These are phyloP conservation scores for Isoperla grammatica DNA, from an alignment of 2,888 invertebrate species.

Conservation along the genomic window DNA sequence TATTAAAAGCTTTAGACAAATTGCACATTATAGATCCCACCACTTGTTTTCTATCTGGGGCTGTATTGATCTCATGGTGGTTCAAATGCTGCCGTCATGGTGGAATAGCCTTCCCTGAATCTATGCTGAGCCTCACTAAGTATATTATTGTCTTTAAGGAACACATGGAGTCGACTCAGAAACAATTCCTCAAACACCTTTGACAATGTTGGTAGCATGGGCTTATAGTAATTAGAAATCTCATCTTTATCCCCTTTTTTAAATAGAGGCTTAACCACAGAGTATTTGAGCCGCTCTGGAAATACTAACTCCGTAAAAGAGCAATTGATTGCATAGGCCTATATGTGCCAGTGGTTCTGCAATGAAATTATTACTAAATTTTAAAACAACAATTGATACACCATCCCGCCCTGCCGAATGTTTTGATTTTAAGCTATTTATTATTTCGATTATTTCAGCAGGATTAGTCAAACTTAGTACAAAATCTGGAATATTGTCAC, in stretches of 20 bases:
- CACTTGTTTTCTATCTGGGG: neutral
- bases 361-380: neutral
- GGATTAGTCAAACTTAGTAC: neutral
- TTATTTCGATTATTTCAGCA: slow-evolving; percentile 1
- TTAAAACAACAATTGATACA: neutral
- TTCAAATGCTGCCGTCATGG: neutral
- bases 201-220: slow-evolving; percentile 1
- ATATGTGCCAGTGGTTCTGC: neutral
- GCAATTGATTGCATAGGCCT: no score
- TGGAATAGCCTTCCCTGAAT: no score
- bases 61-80: no score
- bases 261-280: no score
- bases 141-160: no score
- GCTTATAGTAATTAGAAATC: neutral
- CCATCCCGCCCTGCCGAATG: neutral
- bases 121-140: no score
- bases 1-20: no score
- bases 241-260: no score
- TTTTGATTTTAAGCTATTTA: slow-evolving; percentile 2
- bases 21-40: no score
- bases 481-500: neutral
- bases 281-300: no score
- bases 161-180: neutral
- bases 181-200: slow-evolving; percentile 1
- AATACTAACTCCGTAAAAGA: slow-evolving; percentile 4